A percentile compares a stretch with the other conserved stretches of the same genome.
phyloP scores from a whole-genome alignment of 2,113 vertebrate species.

The Tichodroma muraria region DNA sequence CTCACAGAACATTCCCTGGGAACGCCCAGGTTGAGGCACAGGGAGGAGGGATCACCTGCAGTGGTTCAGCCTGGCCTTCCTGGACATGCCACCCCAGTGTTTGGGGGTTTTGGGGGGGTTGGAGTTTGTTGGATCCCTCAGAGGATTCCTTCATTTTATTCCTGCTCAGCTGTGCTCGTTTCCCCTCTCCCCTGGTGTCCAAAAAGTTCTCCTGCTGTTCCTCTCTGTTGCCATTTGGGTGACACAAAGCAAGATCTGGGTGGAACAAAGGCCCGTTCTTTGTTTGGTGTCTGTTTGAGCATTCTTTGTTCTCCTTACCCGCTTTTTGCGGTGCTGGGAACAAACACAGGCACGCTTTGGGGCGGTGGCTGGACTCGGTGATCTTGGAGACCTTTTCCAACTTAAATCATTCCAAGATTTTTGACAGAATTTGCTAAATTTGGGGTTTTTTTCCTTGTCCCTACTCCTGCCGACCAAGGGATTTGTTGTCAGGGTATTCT shows the following conservation, averaged over 20 bases:
- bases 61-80: background rate
- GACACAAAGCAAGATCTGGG: background rate
- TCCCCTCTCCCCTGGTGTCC: background rate
- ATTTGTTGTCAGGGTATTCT: background rate
- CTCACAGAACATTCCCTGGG: background rate
- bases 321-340: background rate
- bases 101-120: background rate
- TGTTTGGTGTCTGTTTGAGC: background rate
- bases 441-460: background rate
- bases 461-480: background rate
- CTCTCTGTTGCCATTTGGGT: background rate
- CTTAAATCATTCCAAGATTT: background rate
- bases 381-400: background rate
- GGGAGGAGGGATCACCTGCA: background rate
- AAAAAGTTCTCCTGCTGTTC: background rate
- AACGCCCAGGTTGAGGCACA: background rate
- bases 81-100: accelerated
- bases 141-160: background rate
- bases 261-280: background rate
- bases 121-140: background rate
- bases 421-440: background rate
- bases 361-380: accelerated
- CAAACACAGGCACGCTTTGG: no score
- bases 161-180: background rate
- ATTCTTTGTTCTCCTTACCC: background rate